phyloP scores from a whole-genome alignment of 64 coral and sea anemone species.

The Montipora cactus region DNA sequence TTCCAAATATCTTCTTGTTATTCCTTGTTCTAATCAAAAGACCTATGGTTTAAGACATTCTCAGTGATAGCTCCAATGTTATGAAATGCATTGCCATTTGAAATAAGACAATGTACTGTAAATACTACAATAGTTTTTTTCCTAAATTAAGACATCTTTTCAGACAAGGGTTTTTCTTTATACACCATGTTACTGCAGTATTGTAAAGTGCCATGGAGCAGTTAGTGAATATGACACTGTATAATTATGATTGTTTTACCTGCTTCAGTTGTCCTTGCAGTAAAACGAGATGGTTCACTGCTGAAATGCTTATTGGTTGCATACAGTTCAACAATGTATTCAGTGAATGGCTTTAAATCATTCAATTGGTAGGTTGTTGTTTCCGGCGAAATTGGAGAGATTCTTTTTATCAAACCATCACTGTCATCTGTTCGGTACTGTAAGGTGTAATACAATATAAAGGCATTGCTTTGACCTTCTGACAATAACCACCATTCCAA shows the following conservation, averaged over 20 bases:
- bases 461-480: background rate
- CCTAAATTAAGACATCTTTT: too few species aligned
- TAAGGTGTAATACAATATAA: conserved; percentile 10
- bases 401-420: background rate
- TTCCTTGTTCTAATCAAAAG: too few species aligned
- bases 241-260: background rate
- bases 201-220: too few species aligned
- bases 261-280: conserved; percentile 25
- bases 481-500: background rate
- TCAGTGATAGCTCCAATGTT: too few species aligned
- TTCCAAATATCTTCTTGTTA: too few species aligned
- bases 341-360: conserved; percentile 43
- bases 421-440: conserved; percentile 1
- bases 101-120: too few species aligned
- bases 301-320: conserved; percentile 64
- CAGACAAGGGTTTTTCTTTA: too few species aligned
- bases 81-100: too few species aligned
- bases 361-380: background rate
- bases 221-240: too few species aligned
- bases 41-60: too few species aligned
- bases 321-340: conserved; percentile 23
- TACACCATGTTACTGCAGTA: too few species aligned
- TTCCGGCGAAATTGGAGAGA: background rate
- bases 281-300: background rate
- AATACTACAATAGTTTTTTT: too few species aligned